phyloP scores from a whole-genome alignment of 1,140 invertebrate genomes.

The Anastatus disparis region DNA sequence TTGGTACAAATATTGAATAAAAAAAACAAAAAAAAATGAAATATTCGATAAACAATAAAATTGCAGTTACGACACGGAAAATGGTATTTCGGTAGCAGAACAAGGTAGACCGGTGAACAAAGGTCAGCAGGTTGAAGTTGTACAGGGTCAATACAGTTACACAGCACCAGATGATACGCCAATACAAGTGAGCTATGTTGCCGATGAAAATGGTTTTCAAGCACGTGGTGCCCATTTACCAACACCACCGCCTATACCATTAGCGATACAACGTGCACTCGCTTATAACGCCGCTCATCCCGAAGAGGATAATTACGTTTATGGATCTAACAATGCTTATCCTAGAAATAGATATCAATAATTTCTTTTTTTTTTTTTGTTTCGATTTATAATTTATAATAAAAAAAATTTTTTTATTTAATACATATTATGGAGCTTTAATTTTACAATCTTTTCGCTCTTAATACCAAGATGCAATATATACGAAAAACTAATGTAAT shows the following conservation, averaged over 20 bases:
- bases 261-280: slow-evolving; percentile 63
- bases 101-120: slow-evolving; percentile 70
- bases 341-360: no score
- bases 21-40: no score
- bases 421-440: no score
- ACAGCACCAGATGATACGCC: slow-evolving; percentile 84
- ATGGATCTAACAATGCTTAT: no score
- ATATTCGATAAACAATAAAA: no score
- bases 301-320: slow-evolving; percentile 63
- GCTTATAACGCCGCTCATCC: slow-evolving; percentile 65
- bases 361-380: no score
- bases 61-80: slow-evolving; percentile 70
- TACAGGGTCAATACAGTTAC: slow-evolving; percentile 83
- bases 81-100: slow-evolving; percentile 67
- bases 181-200: slow-evolving; percentile 80
- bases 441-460: no score
- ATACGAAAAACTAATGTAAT: no score
- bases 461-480: no score
- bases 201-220: slow-evolving; percentile 81
- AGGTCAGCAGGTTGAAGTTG: slow-evolving; percentile 66
- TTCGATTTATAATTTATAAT: no score
- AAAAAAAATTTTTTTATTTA: no score
- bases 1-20: no score
- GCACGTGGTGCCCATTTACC: slow-evolving; percentile 80
- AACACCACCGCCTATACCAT: slow-evolving; percentile 79